A percentile compares a stretch with the other conserved stretches of the same genome.
Conservation (phyloP, 2,113 vertebrate species). For the Barnardius zonarius region DNA sequence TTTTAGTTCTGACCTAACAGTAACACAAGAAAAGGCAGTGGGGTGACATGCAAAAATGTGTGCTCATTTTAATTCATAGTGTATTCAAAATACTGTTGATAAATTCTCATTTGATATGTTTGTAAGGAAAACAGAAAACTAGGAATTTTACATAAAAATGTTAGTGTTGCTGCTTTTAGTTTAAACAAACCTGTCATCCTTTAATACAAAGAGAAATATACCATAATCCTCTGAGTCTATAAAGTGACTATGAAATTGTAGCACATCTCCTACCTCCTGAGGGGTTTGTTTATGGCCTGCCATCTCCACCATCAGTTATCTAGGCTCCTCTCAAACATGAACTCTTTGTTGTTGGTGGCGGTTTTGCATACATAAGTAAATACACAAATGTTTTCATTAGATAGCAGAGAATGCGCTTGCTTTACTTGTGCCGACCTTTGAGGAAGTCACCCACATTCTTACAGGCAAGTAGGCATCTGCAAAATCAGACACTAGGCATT, state of each 20-base stretch:
- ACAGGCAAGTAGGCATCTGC: neutral
- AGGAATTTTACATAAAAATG: neutral
- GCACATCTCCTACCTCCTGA: neutral
- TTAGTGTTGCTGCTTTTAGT: neutral
- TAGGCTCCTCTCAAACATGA: neutral
- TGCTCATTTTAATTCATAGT: neutral
- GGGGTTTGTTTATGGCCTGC: neutral
- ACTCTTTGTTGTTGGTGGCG: neutral
- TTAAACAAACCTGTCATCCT: neutral
- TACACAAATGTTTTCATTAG: neutral
- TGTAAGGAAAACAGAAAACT: neutral
- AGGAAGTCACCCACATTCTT: neutral
- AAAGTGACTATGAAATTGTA: neutral
- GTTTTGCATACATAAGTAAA: neutral
- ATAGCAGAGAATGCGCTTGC: neutral
- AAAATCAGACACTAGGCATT: neutral
- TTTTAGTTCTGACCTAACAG: conserved; percentile 26
- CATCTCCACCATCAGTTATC: neutral
- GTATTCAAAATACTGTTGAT: neutral
- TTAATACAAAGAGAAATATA: neutral
- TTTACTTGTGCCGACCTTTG: neutral
- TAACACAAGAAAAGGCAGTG: neutral
- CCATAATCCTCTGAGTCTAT: neutral
- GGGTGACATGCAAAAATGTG: neutral
- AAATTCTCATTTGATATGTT: neutral